phyloP scores from a whole-genome alignment of 2,797 vertebrate genomes.

The Loris lydekkerianus region DNA sequence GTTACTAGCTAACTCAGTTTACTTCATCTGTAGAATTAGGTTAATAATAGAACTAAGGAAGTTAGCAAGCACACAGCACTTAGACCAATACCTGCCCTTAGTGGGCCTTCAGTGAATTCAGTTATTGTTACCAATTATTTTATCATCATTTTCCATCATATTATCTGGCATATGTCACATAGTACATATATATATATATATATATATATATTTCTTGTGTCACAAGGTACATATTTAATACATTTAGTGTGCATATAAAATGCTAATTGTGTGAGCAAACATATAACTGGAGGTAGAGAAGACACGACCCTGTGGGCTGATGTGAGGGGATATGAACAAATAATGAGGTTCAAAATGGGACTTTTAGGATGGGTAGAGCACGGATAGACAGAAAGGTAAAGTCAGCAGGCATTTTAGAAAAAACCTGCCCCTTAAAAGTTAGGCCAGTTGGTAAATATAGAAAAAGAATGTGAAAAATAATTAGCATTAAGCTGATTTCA shows the following conservation, averaged over 20 bases:
- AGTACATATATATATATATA: not conserved
- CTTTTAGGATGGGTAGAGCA: not conserved
- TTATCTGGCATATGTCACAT: not conserved
- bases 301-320: not conserved
- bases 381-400: not conserved
- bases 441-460: slow-evolving; percentile 64
- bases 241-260: not conserved
- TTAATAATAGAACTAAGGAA: not conserved
- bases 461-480: slow-evolving; percentile 62
- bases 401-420: not conserved
- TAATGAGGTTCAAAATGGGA: not conserved
- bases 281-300: not conserved
- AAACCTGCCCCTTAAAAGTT: not conserved
- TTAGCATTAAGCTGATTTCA: slow-evolving; percentile 62
- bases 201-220: not conserved
- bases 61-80: not conserved
- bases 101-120: not conserved
- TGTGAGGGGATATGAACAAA: not conserved
- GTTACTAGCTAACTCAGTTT: not conserved
- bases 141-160: not conserved
- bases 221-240: not conserved
- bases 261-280: not conserved
- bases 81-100: not conserved
- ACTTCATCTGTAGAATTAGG: not conserved
- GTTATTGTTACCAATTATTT: not conserved